Percentiles rank a stretch among this genome's conserved stretches.
Evolutionary conservation across 2,888 invertebrate species (phyloP).

Genomic region (Dione vanillae): DNA sequence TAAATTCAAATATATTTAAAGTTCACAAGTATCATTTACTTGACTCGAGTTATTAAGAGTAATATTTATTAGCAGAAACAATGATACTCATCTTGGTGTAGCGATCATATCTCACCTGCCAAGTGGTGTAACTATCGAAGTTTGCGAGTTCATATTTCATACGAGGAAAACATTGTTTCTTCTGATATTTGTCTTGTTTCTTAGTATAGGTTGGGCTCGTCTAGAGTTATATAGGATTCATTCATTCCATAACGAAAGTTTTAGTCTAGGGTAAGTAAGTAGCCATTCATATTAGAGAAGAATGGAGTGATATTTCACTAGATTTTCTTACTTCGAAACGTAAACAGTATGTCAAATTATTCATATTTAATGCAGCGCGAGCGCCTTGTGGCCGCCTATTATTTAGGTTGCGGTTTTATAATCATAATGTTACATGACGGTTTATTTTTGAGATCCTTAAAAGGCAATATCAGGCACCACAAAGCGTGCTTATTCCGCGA

Average conservation of each 20-base stretch:
- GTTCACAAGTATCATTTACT: slow-evolving; percentile 10
- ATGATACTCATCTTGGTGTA: neutral
- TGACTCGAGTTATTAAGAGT: neutral
- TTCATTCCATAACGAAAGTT: neutral
- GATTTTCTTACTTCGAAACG: neutral
- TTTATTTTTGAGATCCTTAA: slow-evolving; percentile 45
- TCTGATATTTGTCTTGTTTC: neutral
- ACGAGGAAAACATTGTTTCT: slow-evolving; percentile 1
- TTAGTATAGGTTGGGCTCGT: neutral
- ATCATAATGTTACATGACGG: slow-evolving; percentile 33
- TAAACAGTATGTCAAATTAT: slow-evolving; percentile 6
- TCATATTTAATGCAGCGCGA: neutral
- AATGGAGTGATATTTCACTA: slow-evolving; percentile 1
- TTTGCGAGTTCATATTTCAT: neutral
- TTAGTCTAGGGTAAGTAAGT: neutral
- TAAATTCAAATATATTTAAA: neutral
- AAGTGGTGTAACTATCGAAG: slow-evolving; percentile 2
- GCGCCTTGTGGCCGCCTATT: slow-evolving; percentile 1
- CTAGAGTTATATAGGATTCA: neutral
- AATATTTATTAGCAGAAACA: slow-evolving; percentile 10
- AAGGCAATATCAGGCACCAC: slow-evolving; percentile 57
- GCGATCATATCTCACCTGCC: neutral
- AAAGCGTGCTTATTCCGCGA: slow-evolving; percentile 63
- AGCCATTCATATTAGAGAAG: neutral
- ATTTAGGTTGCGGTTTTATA: slow-evolving; percentile 33